Evolutionary conservation across 2,113 vertebrate species (phyloP), one percentile per base, ranked within the genome.

Genomic region (Bufo gargarizans): DNA sequence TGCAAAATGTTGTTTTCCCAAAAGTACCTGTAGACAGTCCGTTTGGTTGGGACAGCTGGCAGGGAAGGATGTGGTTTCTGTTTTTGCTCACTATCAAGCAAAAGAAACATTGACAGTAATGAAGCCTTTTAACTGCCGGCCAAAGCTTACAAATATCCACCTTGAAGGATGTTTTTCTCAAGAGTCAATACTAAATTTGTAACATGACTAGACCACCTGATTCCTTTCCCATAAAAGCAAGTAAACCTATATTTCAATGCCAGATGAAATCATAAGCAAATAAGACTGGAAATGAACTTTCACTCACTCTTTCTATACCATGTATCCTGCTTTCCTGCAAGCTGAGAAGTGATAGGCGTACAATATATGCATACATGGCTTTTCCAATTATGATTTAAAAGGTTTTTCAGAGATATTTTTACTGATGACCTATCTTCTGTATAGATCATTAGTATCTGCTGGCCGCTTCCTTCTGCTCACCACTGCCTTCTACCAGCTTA

Each of bases 31-130:
- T 49, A 16, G 87, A 84, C 82, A n/a, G 83, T 77, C 0, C 77
- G 71, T 56, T 89, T 83, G 91, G 90, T 90, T 82, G 85, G 90
- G 90, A 79, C 91, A 91, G 83, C 88, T 92, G 91, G 55, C 20
- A 49, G 72, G 72, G 82, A 88, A 91, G 91, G 93, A 93, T 94
- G 92, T 92, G 91, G 90, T 93, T 93, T 91, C 45, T 87, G 16
- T 79, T 90, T 88, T 55, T 3, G 3, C 4, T 45, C 86, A 79
- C 79, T 84, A 84, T 56, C 90, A 91, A 84, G 89, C 77, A 91
- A 90, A 90, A 69, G 72, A 61, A 89, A 89, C 77, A 84, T 83
- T 84, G n/a, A 89, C 22, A 56, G 69, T 65, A 82, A 58, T 63
- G 10, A 50, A 53, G 58, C 4, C 58, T 65, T 84, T 77, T n/a